Evolutionary conservation across 1,140 invertebrate genomes (phyloP).

Genomic region (Akabosia matsudoensis): DNA sequence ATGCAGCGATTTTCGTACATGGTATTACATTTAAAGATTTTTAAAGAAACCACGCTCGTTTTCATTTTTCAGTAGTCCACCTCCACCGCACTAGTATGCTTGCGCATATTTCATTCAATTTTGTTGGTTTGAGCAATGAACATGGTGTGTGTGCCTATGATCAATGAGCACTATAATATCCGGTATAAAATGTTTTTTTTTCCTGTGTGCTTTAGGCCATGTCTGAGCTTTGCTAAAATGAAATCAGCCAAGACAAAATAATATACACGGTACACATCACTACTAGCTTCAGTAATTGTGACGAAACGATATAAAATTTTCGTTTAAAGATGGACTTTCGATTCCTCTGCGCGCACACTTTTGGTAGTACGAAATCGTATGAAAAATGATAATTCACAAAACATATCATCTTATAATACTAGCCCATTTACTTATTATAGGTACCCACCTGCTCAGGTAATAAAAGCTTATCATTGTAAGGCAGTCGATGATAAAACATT

Average conservation of each 20-base stretch:
- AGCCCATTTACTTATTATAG: too few relatives aligned
- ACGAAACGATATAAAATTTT: too few relatives aligned
- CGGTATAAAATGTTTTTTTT: background rate
- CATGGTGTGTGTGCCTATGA: background rate
- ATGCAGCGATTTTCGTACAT: too few relatives aligned
- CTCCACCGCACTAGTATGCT: background rate
- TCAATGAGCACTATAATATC: background rate
- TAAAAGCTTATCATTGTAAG: background rate
- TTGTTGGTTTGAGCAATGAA: background rate
- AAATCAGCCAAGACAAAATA: too few relatives aligned
- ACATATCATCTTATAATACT: too few relatives aligned
- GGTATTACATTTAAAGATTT: background rate
- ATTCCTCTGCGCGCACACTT: too few relatives aligned
- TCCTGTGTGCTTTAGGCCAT: background rate
- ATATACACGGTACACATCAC: too few relatives aligned
- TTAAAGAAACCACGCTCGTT: background rate
- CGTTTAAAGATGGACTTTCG: too few relatives aligned
- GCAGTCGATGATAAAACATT: background rate
- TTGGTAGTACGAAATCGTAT: too few relatives aligned
- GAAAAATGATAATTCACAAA: too few relatives aligned
- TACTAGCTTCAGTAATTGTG: too few relatives aligned
- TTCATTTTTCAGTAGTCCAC: background rate
- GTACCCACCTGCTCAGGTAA: background rate
- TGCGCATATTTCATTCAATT: background rate
- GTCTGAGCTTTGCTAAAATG: background rate